Conservation (phyloP, 2,888 invertebrate species). For the Hypomecis atomaria region DNA sequence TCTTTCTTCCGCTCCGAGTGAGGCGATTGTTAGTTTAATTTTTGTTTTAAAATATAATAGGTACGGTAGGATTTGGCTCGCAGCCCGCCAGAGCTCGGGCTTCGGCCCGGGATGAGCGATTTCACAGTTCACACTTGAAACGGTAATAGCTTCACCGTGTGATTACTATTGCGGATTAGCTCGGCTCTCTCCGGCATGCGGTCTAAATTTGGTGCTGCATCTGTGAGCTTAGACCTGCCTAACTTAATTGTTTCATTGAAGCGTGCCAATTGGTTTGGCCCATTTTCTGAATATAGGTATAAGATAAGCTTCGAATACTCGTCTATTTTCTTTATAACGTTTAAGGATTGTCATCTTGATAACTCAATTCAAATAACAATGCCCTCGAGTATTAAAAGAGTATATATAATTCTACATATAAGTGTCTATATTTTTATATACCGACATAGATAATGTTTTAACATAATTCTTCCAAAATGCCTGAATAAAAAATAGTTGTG, state of each 20-base stretch:
- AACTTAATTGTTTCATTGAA: conserved; percentile 16
- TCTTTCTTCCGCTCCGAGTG: conserved; percentile 50
- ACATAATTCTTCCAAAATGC: no score
- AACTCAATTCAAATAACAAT: no score
- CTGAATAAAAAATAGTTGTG: no score
- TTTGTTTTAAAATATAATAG: conserved; percentile 44
- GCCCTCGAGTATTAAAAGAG: no score
- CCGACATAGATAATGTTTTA: no score
- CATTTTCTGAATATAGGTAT: neutral
- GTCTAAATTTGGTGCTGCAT: conserved; percentile 50
- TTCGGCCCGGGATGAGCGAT: conserved; percentile 49
- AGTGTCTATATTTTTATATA: no score
- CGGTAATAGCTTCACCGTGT: conserved; percentile 65
- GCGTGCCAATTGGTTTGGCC: neutral
- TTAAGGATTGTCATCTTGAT: no score
- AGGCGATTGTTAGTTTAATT: conserved; percentile 50
- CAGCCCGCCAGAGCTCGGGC: conserved; percentile 23
- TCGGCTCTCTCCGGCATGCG: conserved; percentile 43
- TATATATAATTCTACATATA: no score
- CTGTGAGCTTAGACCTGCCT: conserved; percentile 41
- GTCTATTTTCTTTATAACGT: no score
- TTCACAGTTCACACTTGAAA: conserved; percentile 67
- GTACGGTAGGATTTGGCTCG: conserved; percentile 47
- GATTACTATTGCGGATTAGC: conserved; percentile 66
- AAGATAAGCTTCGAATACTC: neutral